These are phyloP conservation scores for Xenopus tropicalis DNA, from an alignment of 2,113 vertebrate genomes.

Conservation along the genomic window DNA sequence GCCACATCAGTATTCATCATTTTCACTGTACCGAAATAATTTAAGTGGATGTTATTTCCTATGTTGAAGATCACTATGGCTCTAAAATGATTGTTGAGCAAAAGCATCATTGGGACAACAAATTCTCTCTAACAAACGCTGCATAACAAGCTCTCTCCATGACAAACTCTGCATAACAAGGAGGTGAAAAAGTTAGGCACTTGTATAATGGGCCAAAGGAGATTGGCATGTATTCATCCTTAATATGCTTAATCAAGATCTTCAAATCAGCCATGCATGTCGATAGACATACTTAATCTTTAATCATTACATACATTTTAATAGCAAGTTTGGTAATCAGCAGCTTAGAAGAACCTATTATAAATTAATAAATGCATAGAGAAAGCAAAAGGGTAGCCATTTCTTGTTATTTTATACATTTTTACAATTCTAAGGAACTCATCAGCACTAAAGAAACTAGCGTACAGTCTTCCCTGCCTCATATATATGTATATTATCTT, in stretches of 20 bases:
- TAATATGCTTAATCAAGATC: constrained; percentile 36
- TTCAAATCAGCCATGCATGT: constrained; percentile 23
- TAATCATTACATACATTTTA: constrained; percentile 39
- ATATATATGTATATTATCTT: constrained; percentile 59
- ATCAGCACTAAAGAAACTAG: constrained; percentile 55
- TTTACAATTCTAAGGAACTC: constrained; percentile 44
- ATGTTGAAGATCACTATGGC: constrained; percentile 14
- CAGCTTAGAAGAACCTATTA: constrained; percentile 39
- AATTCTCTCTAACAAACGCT: constrained; percentile 5
- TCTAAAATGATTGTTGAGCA: constrained; percentile 25
- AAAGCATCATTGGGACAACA: constrained; percentile 16
- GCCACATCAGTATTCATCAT: background rate
- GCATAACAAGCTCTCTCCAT: background rate
- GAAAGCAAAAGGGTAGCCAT: constrained; percentile 39
- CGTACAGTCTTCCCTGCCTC: constrained; percentile 50
- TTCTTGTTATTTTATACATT: constrained; percentile 45
- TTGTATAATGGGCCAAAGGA: constrained; percentile 9
- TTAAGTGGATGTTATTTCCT: constrained; percentile 1
- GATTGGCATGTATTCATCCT: constrained; percentile 24
- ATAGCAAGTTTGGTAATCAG: constrained; percentile 43
- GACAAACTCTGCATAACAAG: background rate
- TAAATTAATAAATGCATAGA: constrained; percentile 29
- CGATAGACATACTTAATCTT: constrained; percentile 21
- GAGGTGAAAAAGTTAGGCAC: constrained; percentile 20
- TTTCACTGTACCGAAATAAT: background rate